Conservation (phyloP, 2,888 invertebrate genomes). For the Standfussiana lucernea region DNA sequence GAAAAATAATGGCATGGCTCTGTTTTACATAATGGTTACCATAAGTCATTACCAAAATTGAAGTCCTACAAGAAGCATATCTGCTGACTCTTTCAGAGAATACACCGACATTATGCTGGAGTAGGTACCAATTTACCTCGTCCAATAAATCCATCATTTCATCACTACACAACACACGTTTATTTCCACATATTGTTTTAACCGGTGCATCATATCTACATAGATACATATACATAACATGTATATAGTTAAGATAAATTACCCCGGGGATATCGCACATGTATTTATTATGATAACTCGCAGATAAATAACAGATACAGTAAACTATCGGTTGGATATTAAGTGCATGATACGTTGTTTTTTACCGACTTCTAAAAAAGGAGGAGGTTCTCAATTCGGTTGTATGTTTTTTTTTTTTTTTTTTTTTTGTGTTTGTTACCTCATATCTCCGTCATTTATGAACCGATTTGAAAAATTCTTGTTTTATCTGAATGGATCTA, state of each 20-base stretch:
- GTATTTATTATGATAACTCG: constrained; percentile 56
- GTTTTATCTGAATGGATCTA: no score
- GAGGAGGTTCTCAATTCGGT: no score
- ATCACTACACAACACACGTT: background rate
- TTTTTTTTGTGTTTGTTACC: no score
- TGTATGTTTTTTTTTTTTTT: no score
- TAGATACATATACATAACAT: constrained; percentile 5
- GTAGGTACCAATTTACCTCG: constrained; percentile 20
- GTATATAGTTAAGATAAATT: constrained; percentile 43
- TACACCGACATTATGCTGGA: background rate
- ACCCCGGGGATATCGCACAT: constrained; percentile 34
- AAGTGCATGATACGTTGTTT: background rate
- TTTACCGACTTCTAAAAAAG: no score
- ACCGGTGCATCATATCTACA: constrained; percentile 2
- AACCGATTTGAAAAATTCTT: no score
- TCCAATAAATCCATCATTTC: constrained; percentile 31
- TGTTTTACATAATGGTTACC: background rate
- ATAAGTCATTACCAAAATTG: background rate
- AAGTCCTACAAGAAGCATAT: background rate
- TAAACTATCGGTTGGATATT: constrained; percentile 23
- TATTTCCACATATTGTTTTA: constrained; percentile 32
- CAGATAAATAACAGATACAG: constrained; percentile 53
- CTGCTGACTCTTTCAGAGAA: background rate
- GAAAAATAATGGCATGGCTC: background rate
- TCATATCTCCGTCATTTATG: no score